Evolutionary conservation across 2,888 invertebrate genomes (phyloP).

Genomic region (Andrena haemorrhoa): DNA sequence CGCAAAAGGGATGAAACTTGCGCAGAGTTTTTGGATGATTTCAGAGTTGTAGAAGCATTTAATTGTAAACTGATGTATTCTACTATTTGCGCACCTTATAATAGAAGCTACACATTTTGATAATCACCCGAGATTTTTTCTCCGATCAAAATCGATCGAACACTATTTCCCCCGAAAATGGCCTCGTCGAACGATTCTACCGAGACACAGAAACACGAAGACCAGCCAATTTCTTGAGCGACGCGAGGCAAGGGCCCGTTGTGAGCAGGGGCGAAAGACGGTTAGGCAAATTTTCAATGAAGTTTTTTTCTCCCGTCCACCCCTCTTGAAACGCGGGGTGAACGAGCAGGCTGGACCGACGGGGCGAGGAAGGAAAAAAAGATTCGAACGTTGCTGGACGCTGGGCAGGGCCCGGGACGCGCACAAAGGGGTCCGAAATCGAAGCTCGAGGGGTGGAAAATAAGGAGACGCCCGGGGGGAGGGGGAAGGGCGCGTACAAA

Average conservation of each 20-base stretch:
- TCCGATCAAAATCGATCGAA: not conserved
- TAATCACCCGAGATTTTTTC: too few species aligned
- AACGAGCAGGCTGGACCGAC: constrained; percentile 41
- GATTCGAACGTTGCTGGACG: constrained; percentile 76
- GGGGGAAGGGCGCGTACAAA: not conserved
- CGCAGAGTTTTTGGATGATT: too few species aligned
- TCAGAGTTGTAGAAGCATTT: too few species aligned
- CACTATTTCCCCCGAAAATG: constrained; percentile 8
- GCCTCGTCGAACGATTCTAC: constrained; percentile 21
- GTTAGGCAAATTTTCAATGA: constrained; percentile 83
- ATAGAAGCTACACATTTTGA: too few species aligned
- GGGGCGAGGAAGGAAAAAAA: constrained; percentile 14
- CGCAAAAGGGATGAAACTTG: too few species aligned
- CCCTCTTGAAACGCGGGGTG: constrained; percentile 50
- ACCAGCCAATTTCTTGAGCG: constrained; percentile 50
- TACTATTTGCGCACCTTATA: not conserved
- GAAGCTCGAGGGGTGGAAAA: constrained; percentile 65
- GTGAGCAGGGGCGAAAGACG: constrained; percentile 67
- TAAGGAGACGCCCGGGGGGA: constrained; percentile 37
- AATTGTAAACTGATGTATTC: not conserved
- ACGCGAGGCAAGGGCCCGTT: constrained; percentile 52
- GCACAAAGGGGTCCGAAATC: constrained; percentile 74
- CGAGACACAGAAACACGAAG: constrained; percentile 35
- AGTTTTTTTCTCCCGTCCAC: constrained; percentile 70
- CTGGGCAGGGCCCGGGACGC: constrained; percentile 71